Base-by-base conservation (phyloP, 2,888 invertebrate species). In the Masnerella sp. region DNA sequence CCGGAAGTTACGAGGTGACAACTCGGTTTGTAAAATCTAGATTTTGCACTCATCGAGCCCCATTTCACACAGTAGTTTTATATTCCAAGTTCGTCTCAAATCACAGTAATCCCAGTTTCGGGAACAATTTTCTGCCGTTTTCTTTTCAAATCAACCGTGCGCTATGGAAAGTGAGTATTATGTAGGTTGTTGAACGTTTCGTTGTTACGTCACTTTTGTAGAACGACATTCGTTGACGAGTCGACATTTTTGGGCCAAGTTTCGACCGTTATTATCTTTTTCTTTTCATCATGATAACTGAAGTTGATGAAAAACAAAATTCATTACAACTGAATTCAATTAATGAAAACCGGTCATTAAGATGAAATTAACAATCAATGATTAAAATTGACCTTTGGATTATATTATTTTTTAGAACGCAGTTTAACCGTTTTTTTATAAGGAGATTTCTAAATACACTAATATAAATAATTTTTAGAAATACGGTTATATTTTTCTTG, bases 181-280 rank as follows among this genome's bases (percentile, higher is more conserved):
- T 62, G 51, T 51, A 51, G 62, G 62, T 51, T 62, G 51, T 51
- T 51, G 42, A 62, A 51, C 62, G 62, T 62, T 62, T 51, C 62
- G 42, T 32, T 42, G 51, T 51, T 51, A 62, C 51, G 32, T 49
- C 61, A 61, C 17, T 28, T 47, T 47, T 30, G 22, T n/a, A n/a
- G 49, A 32, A 42, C 40, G 49, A 61, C 28, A 49, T 61, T 42
- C 30, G n/a, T 11, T 42, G 30, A 40, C 40, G 32, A 32, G 32
- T 1, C 15, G 49, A 61, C 49, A 42, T 42, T 62, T 62, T 62
- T n/a, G 38, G 62, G 49, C 28, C 61, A 47, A 38, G 4, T 56
- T 56, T 9, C 32, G 20, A 11, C 32, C 8, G n/a, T 42, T 2
- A 11, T 15, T 42, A 45, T 42, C 11, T 51, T 20, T 51, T 14